These are phyloP conservation scores for Gnathonemus longibarbis DNA, from an alignment of 2,113 vertebrate species.

Conservation along the genomic window DNA sequence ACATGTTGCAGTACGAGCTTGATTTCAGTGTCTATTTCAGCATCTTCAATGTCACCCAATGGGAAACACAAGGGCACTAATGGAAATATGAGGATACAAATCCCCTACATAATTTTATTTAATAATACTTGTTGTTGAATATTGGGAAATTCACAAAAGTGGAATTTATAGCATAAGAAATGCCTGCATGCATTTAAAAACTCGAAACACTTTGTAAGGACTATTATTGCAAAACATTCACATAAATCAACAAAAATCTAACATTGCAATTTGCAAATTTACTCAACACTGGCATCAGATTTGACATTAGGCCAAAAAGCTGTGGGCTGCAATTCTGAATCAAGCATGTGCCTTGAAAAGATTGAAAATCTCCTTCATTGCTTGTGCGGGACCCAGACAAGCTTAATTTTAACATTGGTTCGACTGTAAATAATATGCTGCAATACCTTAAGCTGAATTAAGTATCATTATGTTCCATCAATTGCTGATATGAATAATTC, in stretches of 20 bases:
- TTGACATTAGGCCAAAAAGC: slow-evolving; percentile 26
- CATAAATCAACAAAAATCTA: slow-evolving; percentile 10
- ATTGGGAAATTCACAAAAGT: not conserved
- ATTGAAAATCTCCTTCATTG: slow-evolving; percentile 43
- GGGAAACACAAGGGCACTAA: not conserved
- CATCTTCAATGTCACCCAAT: not conserved
- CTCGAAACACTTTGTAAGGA: not conserved
- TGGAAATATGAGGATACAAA: not conserved
- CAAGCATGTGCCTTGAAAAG: slow-evolving; percentile 31
- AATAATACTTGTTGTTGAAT: not conserved
- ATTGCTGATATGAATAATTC: slow-evolving; percentile 57
- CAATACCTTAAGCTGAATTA: slow-evolving; percentile 61
- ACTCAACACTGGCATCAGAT: slow-evolving; percentile 13
- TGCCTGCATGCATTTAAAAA: not conserved
- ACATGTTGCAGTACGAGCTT: not conserved
- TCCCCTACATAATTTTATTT: not conserved
- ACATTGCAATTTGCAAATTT: slow-evolving; percentile 28
- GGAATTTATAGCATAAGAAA: not conserved
- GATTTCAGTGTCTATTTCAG: not conserved
- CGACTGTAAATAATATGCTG: slow-evolving; percentile 59
- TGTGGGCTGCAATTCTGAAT: slow-evolving; percentile 39
- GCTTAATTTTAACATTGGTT: slow-evolving; percentile 63
- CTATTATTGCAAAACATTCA: not conserved
- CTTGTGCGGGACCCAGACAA: slow-evolving; percentile 41
- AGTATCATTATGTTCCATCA: slow-evolving; percentile 56